phyloP scores from a whole-genome alignment of 2,113 vertebrate genomes.

The Ailurus styani region DNA sequence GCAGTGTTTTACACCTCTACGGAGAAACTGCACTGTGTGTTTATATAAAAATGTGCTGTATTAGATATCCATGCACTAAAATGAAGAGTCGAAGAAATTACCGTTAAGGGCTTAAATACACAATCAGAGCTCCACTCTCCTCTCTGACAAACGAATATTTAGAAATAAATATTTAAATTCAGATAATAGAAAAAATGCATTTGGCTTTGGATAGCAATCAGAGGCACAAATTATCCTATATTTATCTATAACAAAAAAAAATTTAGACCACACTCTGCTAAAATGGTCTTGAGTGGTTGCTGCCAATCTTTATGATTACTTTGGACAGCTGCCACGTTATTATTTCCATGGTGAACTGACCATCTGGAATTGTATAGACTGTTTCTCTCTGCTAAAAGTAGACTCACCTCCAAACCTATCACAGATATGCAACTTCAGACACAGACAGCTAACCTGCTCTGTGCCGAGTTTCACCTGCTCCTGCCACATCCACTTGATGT shows the following conservation, averaged over 20 bases:
- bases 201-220: not conserved
- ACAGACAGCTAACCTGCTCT: not conserved
- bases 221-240: not conserved
- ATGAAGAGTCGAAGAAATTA: not conserved
- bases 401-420: not conserved
- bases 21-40: not conserved
- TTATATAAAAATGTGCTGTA: not conserved
- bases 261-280: not conserved
- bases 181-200: not conserved
- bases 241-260: not conserved
- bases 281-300: not conserved
- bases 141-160: not conserved
- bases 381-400: conserved; percentile 48
- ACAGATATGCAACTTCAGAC: not conserved
- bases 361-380: conserved; percentile 34
- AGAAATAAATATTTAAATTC: conserved; percentile 35
- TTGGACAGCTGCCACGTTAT: conserved; percentile 44
- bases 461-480: not conserved
- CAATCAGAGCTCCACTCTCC: not conserved
- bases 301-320: conserved; percentile 30
- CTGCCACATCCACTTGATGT: not conserved
- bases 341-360: conserved; percentile 39
- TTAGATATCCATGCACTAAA: not conserved
- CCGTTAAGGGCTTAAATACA: not conserved
- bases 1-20: not conserved